phyloP scores from a whole-genome alignment of 1,140 invertebrate genomes.

The Eriosoma lanigerum region DNA sequence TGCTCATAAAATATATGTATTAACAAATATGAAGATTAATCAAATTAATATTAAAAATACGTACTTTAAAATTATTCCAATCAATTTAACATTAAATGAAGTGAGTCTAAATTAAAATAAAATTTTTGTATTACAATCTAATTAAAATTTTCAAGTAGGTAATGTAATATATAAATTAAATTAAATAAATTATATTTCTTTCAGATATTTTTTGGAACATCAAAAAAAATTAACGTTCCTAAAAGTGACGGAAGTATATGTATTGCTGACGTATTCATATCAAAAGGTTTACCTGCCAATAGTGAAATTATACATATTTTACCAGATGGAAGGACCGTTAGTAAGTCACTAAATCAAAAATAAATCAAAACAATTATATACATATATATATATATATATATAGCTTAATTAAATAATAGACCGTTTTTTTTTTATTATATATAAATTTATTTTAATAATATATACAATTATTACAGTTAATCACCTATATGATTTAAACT shows the following conservation, averaged over 20 bases:
- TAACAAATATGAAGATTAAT: neutral
- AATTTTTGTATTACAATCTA: too few relatives aligned
- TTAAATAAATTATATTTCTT: too few relatives aligned
- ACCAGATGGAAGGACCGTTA: neutral
- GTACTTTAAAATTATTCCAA: neutral
- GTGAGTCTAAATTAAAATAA: neutral
- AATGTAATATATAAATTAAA: too few relatives aligned
- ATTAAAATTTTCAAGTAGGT: too few relatives aligned
- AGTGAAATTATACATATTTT: neutral
- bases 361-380: neutral
- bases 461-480: too few relatives aligned
- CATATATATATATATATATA: too few relatives aligned
- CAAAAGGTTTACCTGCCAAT: slow-evolving; percentile 9
- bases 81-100: slow-evolving; percentile 12
- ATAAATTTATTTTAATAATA: too few relatives aligned
- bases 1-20: neutral
- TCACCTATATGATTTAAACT: too few relatives aligned
- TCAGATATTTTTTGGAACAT: slow-evolving; percentile 37
- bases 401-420: too few relatives aligned
- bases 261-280: neutral
- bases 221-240: slow-evolving; percentile 16
- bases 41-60: neutral
- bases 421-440: too few relatives aligned
- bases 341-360: neutral
- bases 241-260: neutral